Base-by-base conservation (phyloP, 1,140 invertebrate genomes). In the Orussus abietinus region DNA sequence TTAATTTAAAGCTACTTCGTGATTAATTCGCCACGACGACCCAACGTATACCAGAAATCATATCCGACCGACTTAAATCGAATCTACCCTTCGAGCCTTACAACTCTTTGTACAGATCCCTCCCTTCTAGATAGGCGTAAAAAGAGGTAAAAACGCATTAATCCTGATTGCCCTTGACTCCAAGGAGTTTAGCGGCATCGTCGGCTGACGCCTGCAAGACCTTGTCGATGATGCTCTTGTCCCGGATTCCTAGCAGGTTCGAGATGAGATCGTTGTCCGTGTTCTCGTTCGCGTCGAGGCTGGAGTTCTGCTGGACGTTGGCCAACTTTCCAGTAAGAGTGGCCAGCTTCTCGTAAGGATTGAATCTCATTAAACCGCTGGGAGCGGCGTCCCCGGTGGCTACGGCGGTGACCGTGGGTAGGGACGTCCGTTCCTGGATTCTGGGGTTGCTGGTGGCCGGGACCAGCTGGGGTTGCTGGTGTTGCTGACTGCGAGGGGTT, bases 171-270 rank as follows among this genome's bases (percentile, higher is more conserved):
- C 57, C 59, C 25, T 85, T 84, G 19, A 92, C 86, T 20, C 90
- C 90, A 5, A 94, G 71, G 4, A 94, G 72, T 62, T 90, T 90
- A 1, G 90, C 90, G 3, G 89, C 91, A 59, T 90, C 88, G 50
- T 92, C 89, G 1, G 89, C 80, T 1, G 88, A 86, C 0, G 86
- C 85, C 22, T 79, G 76, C 0, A 95, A 75, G 42, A 93, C 81
- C 59, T 89, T 83, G 55, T 95, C 92, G 26, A 92, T 82, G 39
- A 93, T 85, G n/a, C 85, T 82, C 42, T 84, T 83, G 62, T 90
- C 88, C 38, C 85, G 80, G 42, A 95, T 90, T 0, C 91, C 92
- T 1, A 96, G 70, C 0, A 96, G 75, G 65, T 92, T 92, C 1
- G 90, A 89, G 49, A 96, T 90, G 21, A 95, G 75, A 59, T 93